phyloP scores from a whole-genome alignment of 2,888 invertebrate species.

The Drosophila kokeensis region DNA sequence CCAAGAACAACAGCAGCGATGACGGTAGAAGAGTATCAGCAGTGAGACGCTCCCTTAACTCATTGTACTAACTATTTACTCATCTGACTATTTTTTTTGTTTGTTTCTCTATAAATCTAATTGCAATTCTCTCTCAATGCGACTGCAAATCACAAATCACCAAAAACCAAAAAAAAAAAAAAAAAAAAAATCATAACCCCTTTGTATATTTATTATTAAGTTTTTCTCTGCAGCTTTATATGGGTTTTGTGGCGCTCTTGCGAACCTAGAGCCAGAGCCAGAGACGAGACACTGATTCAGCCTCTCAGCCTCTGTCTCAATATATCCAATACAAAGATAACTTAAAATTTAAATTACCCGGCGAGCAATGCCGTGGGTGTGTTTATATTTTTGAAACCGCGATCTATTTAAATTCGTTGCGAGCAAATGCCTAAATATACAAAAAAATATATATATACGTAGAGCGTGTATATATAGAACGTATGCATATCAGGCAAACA shows the following conservation, averaged over 20 bases:
- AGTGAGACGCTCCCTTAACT: constrained; percentile 2
- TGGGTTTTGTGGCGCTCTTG: constrained; percentile 77
- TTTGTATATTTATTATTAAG: constrained; percentile 79
- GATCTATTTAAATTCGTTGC: constrained; percentile 84
- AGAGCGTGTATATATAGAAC: constrained; percentile 17
- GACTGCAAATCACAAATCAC: constrained; percentile 23
- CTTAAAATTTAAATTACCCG: constrained; percentile 80
- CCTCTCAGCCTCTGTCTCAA: constrained; percentile 34
- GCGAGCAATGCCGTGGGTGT: constrained; percentile 85
- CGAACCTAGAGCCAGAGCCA: constrained; percentile 51
- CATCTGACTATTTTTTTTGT: constrained; percentile 22
- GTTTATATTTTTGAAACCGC: constrained; percentile 81
- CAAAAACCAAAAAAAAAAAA: constrained; percentile 46
- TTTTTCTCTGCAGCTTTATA: constrained; percentile 83
- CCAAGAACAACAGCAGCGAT: constrained; percentile 3
- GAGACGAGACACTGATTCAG: constrained; percentile 46
- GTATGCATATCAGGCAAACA: constrained; percentile 47
- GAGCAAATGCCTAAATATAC: constrained; percentile 53
- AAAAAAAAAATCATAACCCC: constrained; percentile 61
- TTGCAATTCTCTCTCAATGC: constrained; percentile 36
- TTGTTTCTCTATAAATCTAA: constrained; percentile 3
- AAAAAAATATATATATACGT: not conserved
- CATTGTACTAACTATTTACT: constrained; percentile 11
- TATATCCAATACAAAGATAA: constrained; percentile 40
- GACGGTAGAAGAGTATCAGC: constrained; percentile 3